A percentile compares a stretch with the other conserved stretches of the same genome.
Conservation (phyloP, 2,113 vertebrate species). For the Rynchops niger region DNA sequence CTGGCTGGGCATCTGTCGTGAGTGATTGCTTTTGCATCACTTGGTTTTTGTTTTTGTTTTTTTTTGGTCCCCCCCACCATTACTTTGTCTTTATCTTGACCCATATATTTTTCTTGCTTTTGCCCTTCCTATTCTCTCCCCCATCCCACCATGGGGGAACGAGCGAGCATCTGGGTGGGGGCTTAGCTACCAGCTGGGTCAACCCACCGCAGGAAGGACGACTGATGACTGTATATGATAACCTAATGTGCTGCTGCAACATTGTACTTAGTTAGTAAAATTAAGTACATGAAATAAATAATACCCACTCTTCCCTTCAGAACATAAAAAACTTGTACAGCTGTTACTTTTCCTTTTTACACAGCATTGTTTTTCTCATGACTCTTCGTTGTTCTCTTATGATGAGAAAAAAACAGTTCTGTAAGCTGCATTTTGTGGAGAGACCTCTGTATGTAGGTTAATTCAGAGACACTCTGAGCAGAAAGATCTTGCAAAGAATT, state of each 20-base stretch:
- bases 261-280: background rate
- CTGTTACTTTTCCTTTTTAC: background rate
- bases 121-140: background rate
- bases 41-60: background rate
- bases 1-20: background rate
- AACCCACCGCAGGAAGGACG: background rate
- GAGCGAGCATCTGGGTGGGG: background rate
- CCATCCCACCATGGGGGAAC: background rate
- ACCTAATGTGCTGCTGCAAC: background rate
- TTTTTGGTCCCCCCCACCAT: too few relatives aligned
- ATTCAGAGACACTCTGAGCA: background rate
- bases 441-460: background rate
- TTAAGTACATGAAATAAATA: background rate
- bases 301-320: background rate
- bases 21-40: background rate
- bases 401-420: background rate
- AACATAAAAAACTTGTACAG: background rate
- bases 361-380: background rate
- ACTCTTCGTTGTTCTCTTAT: background rate
- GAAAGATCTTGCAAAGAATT: background rate
- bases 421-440: background rate
- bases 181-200: background rate
- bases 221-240: background rate
- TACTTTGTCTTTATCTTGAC: background rate
- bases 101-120: background rate